Evolutionary conservation across 2,113 vertebrate species (phyloP).

Genomic region (Regulus satrapa): DNA sequence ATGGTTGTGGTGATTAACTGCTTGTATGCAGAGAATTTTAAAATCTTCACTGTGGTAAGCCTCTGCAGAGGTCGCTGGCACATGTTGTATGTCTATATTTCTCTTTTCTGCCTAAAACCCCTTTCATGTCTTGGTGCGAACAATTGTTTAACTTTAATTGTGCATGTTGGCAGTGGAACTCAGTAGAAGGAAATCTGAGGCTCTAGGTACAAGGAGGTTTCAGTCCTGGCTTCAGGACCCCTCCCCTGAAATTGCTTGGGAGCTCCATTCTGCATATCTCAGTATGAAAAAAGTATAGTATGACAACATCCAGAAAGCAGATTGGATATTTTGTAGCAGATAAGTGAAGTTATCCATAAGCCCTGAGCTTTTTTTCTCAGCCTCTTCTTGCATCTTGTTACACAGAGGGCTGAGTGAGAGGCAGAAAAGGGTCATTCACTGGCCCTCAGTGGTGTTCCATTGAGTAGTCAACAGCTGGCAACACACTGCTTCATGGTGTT

Average conservation of each 20-base stretch:
- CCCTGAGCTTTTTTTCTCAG: neutral
- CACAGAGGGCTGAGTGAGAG: neutral
- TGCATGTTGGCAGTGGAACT: neutral
- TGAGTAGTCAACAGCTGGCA: neutral
- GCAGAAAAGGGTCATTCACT: neutral
- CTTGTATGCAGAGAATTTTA: slow-evolving; percentile 71
- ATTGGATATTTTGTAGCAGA: neutral
- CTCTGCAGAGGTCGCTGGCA: slow-evolving; percentile 35
- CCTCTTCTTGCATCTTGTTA: neutral
- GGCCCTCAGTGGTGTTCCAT: neutral
- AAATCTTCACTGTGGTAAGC: slow-evolving; percentile 37
- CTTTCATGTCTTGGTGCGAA: neutral
- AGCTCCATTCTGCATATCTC: neutral
- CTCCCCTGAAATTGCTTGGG: neutral
- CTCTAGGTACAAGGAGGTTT: neutral
- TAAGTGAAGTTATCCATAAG: neutral
- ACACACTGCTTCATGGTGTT: fast-evolving
- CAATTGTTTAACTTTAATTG: neutral
- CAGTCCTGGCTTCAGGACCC: neutral
- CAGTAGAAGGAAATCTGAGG: neutral
- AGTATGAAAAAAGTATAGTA: neutral
- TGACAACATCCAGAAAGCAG: neutral
- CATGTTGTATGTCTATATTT: neutral
- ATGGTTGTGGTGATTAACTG: slow-evolving; percentile 73
- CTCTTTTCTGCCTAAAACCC: slow-evolving; percentile 32